Evolutionary conservation across 2,797 vertebrate species (phyloP).

Genomic region (Sciurus carolinensis): DNA sequence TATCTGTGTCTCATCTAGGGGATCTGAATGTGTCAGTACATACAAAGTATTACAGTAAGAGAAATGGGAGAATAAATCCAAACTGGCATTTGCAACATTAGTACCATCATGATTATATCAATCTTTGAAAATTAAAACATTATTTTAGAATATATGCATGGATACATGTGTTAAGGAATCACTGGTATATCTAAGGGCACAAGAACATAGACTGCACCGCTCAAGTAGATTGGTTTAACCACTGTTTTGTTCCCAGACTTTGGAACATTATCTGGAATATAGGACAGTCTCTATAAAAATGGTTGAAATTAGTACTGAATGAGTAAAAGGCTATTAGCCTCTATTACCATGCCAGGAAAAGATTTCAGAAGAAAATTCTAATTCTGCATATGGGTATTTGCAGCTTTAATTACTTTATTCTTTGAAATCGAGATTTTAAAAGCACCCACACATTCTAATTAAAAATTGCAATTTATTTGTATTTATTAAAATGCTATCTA

Average conservation of each 20-base stretch:
- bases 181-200: background rate
- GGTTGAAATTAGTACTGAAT: background rate
- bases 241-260: background rate
- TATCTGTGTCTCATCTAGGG: background rate
- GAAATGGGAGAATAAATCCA: background rate
- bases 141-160: background rate
- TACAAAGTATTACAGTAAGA: background rate
- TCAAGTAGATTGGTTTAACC: background rate
- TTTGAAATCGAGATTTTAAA: conserved; percentile 25
- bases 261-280: background rate
- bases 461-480: conserved; percentile 6
- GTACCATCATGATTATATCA: background rate
- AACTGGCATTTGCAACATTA: background rate
- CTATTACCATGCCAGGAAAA: background rate
- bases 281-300: background rate
- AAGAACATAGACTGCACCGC: background rate
- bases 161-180: background rate
- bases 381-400: background rate
- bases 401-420: background rate
- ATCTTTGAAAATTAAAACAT: background rate
- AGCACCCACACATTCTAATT: background rate
- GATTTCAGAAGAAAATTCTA: background rate
- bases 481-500: background rate
- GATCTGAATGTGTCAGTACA: background rate
- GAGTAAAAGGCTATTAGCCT: conserved; percentile 5